Evolutionary conservation across 2,797 vertebrate genomes (phyloP).

Genomic region (Halcyon leucocephala): DNA sequence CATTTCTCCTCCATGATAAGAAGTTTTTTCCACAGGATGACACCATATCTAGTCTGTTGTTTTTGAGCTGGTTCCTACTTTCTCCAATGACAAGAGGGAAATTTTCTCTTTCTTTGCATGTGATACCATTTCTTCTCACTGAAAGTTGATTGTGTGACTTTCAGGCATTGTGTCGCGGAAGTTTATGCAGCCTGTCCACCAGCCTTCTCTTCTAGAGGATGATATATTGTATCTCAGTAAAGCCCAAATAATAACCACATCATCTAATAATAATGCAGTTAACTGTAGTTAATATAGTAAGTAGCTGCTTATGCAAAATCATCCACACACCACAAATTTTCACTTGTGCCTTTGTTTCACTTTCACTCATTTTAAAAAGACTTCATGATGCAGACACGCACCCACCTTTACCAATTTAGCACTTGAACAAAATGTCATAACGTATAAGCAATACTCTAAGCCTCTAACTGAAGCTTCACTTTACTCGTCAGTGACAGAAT

Average conservation of each 20-base stretch:
- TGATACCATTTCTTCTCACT: neutral
- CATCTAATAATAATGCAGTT: neutral
- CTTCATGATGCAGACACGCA: rapidly evolving
- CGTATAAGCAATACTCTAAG: neutral
- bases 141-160: neutral
- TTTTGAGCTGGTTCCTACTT: neutral
- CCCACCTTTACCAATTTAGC: neutral
- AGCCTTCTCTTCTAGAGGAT: neutral
- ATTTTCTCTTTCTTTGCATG: neutral
- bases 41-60: neutral
- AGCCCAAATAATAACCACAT: neutral
- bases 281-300: neutral
- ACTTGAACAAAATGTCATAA: neutral
- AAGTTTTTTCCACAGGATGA: neutral
- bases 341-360: neutral
- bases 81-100: neutral
- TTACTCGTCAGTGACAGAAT: neutral
- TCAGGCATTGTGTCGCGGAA: neutral
- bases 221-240: neutral
- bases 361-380: neutral
- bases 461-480: neutral
- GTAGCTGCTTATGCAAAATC: neutral
- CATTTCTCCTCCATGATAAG: neutral
- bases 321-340: rapidly evolving
- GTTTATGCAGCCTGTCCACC: neutral